Base-by-base conservation (phyloP, 2,888 invertebrate species). In the Thalpophila matura region DNA sequence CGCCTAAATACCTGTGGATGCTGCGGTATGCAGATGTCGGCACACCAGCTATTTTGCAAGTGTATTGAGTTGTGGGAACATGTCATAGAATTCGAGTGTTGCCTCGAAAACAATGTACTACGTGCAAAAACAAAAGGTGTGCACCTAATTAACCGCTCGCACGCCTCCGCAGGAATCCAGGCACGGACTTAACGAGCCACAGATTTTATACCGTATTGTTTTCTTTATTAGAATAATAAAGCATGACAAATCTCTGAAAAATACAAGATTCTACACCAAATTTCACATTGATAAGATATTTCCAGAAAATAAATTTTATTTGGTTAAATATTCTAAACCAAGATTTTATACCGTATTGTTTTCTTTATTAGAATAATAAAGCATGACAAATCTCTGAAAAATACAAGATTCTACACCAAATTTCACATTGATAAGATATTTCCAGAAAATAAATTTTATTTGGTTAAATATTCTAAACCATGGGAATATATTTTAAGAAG, bases 1-100 rank as follows among this genome's bases (percentile, higher is more conserved):
- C 45, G 75, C 77, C 70, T 82, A 81, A 82, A 82, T 83, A 83
- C 79, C 65, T 71, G 57, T 68, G 62, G 69, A 76, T 77, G 76
- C 72, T 74, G 70, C 68, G 79, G 80, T 83, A 88, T 87, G 86
- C 85, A 87, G 85, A 89, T 86, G 85, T 85, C 79, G 85, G 86
- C 79, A 84, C 81, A 85, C 77, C 75, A 68, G 74, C 70, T 82
- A 84, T 91, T 90, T 90, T 88, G 89, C 84, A 92, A 93, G 86
- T 84, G 81, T 84, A 86, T 87, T 85, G 85, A 89, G 84, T 80
- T 90, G 93, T 94, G 93, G 91, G 94, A 94, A 93, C 78, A 84
- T 83, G 79, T 84, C 86, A 83, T 82, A 86, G 86, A 90, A 91
- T 91, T 89, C 83, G 83, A 86, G 86, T 81, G 81, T 87, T 78